Evolutionary conservation across 2,888 invertebrate genomes (phyloP).

Genomic region (Temnothorax ravouxi): DNA sequence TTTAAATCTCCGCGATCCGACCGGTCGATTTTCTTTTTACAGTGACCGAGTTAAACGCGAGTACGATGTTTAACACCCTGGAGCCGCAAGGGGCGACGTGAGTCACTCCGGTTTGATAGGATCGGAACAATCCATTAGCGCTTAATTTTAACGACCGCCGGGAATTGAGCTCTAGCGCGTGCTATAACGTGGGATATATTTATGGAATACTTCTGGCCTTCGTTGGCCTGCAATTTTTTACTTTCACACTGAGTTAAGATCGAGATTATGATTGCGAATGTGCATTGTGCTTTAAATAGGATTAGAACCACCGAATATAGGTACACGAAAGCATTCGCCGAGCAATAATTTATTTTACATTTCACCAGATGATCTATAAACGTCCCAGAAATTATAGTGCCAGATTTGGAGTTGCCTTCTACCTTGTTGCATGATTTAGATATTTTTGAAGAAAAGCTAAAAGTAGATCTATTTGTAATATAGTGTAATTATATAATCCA

Average conservation of each 20-base stretch:
- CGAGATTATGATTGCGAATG: constrained; percentile 31
- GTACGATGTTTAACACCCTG: background rate
- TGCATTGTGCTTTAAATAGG: constrained; percentile 35
- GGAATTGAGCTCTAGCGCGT: constrained; percentile 36
- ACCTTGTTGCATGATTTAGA: background rate
- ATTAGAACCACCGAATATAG: constrained; percentile 25
- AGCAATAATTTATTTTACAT: background rate
- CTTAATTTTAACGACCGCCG: constrained; percentile 45
- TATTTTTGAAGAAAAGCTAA: background rate
- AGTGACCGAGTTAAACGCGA: constrained; percentile 25
- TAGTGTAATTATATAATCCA: background rate
- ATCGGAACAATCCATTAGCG: constrained; percentile 48
- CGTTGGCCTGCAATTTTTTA: constrained; percentile 30
- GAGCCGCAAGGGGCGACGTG: background rate
- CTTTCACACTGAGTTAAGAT: constrained; percentile 28
- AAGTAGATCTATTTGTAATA: background rate
- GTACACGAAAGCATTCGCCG: background rate
- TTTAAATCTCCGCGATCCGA: constrained; percentile 32
- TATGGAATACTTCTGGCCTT: constrained; percentile 18
- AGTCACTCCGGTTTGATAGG: constrained; percentile 39
- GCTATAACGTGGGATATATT: constrained; percentile 43
- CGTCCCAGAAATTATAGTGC: background rate
- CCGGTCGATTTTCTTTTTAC: constrained; percentile 19
- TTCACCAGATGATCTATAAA: background rate
- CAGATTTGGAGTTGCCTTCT: background rate